Evolutionary conservation across 2,797 vertebrate species (phyloP).

Genomic region (Thripadectes ignobilis): DNA sequence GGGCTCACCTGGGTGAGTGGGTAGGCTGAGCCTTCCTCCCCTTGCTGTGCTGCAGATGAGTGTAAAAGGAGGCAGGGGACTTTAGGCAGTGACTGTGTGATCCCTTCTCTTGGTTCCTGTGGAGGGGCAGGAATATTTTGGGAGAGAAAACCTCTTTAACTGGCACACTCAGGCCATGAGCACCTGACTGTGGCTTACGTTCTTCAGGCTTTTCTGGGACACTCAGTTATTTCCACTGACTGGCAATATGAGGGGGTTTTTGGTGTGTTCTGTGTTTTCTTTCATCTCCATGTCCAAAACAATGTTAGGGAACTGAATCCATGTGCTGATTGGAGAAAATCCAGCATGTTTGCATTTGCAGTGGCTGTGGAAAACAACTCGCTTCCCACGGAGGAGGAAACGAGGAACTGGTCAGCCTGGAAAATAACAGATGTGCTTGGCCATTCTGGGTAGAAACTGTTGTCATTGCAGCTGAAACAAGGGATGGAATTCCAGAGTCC

Average conservation of each 20-base stretch:
- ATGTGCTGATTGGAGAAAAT: background rate
- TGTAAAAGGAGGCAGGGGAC: background rate
- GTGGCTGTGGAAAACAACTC: background rate
- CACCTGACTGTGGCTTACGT: background rate
- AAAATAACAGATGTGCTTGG: background rate
- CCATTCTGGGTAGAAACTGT: background rate
- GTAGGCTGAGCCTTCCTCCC: background rate
- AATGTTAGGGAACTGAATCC: background rate
- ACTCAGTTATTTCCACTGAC: background rate
- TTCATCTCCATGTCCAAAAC: background rate
- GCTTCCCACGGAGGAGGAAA: background rate
- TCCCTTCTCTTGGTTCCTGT: background rate
- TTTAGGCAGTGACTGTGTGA: accelerated
- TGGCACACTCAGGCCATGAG: background rate
- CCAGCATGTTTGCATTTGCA: background rate
- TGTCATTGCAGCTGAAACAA: background rate
- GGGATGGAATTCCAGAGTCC: background rate
- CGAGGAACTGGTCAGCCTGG: background rate
- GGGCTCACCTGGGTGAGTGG: background rate
- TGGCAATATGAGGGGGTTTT: background rate
- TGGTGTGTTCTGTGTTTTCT: background rate
- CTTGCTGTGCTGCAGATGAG: background rate
- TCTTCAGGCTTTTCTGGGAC: slow-evolving; percentile 37
- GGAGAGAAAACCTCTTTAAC: background rate
- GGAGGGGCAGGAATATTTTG: background rate